Conservation (phyloP, 2,888 invertebrate genomes). For the Drosophila koepferae region DNA sequence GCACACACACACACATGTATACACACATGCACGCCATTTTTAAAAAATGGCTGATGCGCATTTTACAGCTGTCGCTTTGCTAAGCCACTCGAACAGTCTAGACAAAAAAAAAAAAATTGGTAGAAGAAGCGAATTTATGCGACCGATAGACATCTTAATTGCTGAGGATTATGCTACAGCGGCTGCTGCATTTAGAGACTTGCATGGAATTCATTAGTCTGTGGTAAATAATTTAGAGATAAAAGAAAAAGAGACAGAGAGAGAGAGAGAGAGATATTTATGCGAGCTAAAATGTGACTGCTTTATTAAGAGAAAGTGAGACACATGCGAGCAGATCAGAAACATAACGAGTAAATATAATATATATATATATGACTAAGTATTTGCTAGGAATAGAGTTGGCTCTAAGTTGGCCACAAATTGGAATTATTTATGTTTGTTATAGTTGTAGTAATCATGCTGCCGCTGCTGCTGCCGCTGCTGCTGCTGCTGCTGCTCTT, state of each 20-base stretch:
- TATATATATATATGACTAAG: slow-evolving; percentile 41
- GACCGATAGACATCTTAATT: slow-evolving; percentile 76
- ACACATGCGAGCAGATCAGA: slow-evolving; percentile 40
- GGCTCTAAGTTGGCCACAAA: slow-evolving; percentile 58
- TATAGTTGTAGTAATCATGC: slow-evolving; percentile 3
- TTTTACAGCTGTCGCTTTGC: slow-evolving; percentile 40
- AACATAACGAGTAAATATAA: slow-evolving; percentile 21
- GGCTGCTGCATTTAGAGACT: slow-evolving; percentile 29
- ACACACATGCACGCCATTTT: background rate
- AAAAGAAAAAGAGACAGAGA: background rate
- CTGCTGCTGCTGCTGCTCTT: slow-evolving; percentile 61
- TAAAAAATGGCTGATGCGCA: slow-evolving; percentile 32
- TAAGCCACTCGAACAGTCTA: slow-evolving; percentile 56
- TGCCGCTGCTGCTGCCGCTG: slow-evolving; percentile 49
- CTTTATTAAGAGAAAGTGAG: slow-evolving; percentile 54
- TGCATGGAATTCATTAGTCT: slow-evolving; percentile 38
- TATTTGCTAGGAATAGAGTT: slow-evolving; percentile 52
- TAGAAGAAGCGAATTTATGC: slow-evolving; percentile 43
- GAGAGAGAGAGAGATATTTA: background rate
- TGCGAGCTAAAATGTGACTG: slow-evolving; percentile 28
- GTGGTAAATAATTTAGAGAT: slow-evolving; percentile 1
- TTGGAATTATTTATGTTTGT: slow-evolving; percentile 60
- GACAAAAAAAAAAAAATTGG: slow-evolving; percentile 44
- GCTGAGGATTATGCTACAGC: slow-evolving; percentile 65
- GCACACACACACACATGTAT: slow-evolving; percentile 1